phyloP scores from a whole-genome alignment of 2,113 vertebrate species.

The Anarrhichthys ocellatus region DNA sequence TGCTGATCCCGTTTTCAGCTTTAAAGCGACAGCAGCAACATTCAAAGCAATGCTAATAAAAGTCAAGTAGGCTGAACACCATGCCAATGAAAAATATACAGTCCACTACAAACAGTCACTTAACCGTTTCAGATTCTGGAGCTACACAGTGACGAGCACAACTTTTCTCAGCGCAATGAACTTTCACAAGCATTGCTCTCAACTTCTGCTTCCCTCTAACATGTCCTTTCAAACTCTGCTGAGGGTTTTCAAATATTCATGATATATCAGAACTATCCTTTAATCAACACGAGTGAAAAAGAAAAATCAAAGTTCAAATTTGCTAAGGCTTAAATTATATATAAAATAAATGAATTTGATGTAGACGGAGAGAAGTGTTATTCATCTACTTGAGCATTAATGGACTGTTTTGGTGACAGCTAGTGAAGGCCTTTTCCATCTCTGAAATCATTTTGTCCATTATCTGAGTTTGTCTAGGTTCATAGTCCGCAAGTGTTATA shows the following conservation, averaged over 20 bases:
- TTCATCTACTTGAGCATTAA: constrained; percentile 11
- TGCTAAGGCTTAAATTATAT: background rate
- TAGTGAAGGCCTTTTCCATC: background rate
- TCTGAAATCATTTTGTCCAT: background rate
- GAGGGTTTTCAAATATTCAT: constrained; percentile 18
- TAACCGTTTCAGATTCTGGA: constrained; percentile 34
- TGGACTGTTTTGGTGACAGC: background rate
- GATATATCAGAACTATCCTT: background rate
- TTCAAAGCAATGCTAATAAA: constrained; percentile 54
- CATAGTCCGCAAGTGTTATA: background rate
- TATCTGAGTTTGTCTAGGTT: background rate
- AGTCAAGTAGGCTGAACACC: constrained; percentile 48
- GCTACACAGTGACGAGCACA: background rate
- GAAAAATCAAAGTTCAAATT: constrained; percentile 11
- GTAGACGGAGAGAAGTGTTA: background rate
- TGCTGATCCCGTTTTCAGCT: constrained; percentile 48
- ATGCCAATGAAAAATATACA: constrained; percentile 51
- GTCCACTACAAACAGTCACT: constrained; percentile 32
- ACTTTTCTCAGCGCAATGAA: background rate
- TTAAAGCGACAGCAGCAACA: constrained; percentile 35
- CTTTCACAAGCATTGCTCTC: constrained; percentile 7
- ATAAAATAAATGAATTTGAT: background rate
- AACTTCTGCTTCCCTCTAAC: constrained; percentile 5
- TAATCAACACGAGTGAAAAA: constrained; percentile 22
- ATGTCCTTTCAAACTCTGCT: constrained; percentile 5